Percentiles rank a stretch among this genome's conserved stretches.
Conservation (phyloP, 2,888 invertebrate species). For the Galerucella calmariensis region DNA sequence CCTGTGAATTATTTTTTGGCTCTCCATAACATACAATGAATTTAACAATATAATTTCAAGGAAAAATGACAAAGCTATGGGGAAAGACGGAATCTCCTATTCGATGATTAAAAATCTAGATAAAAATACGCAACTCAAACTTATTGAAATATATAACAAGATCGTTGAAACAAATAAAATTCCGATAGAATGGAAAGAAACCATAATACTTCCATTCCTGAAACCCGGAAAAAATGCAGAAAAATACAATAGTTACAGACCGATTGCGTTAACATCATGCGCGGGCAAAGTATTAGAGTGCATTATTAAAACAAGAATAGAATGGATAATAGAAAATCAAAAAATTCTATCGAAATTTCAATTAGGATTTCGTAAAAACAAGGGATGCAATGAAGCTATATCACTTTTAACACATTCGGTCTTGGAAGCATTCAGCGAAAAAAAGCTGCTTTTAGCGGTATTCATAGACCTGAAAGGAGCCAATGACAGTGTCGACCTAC, state of each 20-base stretch:
- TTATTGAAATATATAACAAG: background rate
- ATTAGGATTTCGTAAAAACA: too few relatives aligned
- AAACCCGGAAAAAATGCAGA: background rate
- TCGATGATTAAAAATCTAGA: slow-evolving; percentile 6
- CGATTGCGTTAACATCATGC: too few relatives aligned
- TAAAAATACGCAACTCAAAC: background rate
- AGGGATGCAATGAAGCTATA: too few relatives aligned
- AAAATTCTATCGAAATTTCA: too few relatives aligned
- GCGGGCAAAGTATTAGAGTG: too few relatives aligned
- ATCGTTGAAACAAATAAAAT: slow-evolving; percentile 11
- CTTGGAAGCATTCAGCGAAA: background rate
- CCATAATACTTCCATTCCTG: background rate
- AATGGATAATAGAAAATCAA: too few relatives aligned
- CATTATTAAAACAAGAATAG: too few relatives aligned
- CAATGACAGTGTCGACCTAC: too few relatives aligned
- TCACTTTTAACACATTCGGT: background rate
- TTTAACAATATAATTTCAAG: background rate
- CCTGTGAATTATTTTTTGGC: slow-evolving; percentile 28
- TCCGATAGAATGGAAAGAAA: background rate
- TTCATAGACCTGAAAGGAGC: too few relatives aligned
- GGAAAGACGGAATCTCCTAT: slow-evolving; percentile 6
- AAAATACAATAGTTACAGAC: too few relatives aligned
- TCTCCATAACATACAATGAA: slow-evolving; percentile 42
- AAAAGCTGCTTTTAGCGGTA: background rate
- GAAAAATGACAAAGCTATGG: slow-evolving; percentile 11